These are phyloP conservation scores for Lipotes vexillifer DNA, from an alignment of 2,113 vertebrate species.

Conservation along the genomic window DNA sequence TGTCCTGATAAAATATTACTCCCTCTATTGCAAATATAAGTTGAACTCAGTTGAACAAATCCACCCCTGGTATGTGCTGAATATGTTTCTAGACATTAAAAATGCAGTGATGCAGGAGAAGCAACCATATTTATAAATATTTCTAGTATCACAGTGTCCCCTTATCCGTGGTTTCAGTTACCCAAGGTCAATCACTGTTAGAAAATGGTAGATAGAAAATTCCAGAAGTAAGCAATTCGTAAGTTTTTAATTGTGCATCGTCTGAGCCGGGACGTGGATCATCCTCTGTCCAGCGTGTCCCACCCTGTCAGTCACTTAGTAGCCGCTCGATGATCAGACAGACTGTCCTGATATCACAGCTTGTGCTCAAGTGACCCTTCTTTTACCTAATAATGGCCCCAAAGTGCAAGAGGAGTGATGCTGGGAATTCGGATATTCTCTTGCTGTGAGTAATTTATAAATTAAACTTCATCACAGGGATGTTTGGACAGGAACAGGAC, in stretches of 20 bases:
- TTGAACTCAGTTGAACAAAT: neutral
- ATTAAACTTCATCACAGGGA: neutral
- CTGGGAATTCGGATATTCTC: neutral
- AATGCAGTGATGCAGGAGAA: neutral
- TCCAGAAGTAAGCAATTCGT: neutral
- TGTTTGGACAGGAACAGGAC: neutral
- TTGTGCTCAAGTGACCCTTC: neutral
- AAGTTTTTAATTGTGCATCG: neutral
- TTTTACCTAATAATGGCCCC: neutral
- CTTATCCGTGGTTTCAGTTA: neutral
- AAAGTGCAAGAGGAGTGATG: neutral
- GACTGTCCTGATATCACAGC: neutral
- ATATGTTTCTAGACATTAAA: neutral
- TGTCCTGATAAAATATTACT: neutral
- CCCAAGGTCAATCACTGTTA: neutral
- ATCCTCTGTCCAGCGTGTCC: neutral
- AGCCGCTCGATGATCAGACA: neutral
- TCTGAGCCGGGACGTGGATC: neutral
- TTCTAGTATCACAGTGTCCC: neutral
- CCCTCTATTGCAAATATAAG: neutral
- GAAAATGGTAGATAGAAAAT: neutral
- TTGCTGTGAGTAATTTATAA: neutral
- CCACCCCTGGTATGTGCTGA: neutral
- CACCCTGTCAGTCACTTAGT: accelerated
- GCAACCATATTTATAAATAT: neutral